These are phyloP conservation scores for Acholoe squamosa DNA, from an alignment of 2,888 invertebrate genomes.

Conservation along the genomic window DNA sequence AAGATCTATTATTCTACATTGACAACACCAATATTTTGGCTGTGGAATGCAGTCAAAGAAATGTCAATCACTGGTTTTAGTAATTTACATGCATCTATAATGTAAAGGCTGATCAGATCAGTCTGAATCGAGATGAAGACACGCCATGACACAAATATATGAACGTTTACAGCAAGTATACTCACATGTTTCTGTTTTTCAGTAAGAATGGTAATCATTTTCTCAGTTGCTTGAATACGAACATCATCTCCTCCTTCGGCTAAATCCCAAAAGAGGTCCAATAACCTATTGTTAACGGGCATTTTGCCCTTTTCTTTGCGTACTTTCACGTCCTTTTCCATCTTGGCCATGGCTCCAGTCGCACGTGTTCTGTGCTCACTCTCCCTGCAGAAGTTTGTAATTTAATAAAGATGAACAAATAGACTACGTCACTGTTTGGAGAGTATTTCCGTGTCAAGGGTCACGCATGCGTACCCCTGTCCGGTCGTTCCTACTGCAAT, in stretches of 20 bases:
- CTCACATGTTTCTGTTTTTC: constrained; percentile 48
- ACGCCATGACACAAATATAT: no score
- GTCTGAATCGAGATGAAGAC: no score
- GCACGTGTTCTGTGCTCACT: constrained; percentile 1
- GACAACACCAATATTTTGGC: no score
- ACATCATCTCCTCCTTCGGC: constrained; percentile 73
- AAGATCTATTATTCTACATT: no score
- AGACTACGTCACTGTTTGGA: neutral
- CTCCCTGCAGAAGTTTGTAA: neutral
- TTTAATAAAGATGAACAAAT: neutral
- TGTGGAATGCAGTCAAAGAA: no score
- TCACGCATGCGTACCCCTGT: neutral
- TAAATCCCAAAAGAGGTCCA: constrained; percentile 73
- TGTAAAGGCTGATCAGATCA: no score
- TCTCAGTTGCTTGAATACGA: constrained; percentile 69
- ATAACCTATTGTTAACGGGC: constrained; percentile 65
- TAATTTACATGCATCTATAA: no score
- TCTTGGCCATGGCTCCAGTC: neutral
- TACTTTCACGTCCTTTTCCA: constrained; percentile 9
- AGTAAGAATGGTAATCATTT: constrained; percentile 62
- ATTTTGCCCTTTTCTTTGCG: neutral
- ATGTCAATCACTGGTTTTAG: no score
- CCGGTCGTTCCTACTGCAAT: constrained; percentile 43
- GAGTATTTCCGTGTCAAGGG: constrained; percentile 42
- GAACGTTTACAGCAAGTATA: neutral